Evolutionary conservation across 2,113 vertebrate genomes (phyloP).

Genomic region (Entosphenus tridentatus): DNA sequence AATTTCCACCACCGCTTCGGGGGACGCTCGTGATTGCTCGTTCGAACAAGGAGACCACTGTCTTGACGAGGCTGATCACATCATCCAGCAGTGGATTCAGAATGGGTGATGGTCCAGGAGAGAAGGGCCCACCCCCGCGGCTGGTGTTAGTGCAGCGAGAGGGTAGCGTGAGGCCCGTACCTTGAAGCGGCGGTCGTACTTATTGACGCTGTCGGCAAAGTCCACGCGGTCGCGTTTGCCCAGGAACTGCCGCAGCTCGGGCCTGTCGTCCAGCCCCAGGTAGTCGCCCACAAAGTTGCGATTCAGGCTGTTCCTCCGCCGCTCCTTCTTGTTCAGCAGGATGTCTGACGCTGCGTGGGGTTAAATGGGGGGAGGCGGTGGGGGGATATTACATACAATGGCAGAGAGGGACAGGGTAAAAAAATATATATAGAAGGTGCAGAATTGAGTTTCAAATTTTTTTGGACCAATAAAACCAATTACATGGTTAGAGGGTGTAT

Average conservation of each 20-base stretch:
- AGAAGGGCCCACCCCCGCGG: too few species aligned
- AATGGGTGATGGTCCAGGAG: too few species aligned
- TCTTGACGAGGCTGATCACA: too few species aligned
- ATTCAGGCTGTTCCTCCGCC: slow-evolving; percentile 80
- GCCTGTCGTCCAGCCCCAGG: slow-evolving; percentile 69
- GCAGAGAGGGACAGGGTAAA: neutral
- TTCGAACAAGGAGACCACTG: too few species aligned
- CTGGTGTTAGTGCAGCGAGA: too few species aligned
- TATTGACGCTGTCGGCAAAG: slow-evolving; percentile 64
- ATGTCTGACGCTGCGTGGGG: slow-evolving; percentile 51
- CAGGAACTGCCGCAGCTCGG: slow-evolving; percentile 74
- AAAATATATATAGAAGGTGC: neutral
- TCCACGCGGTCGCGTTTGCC: slow-evolving; percentile 60
- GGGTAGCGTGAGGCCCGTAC: slow-evolving; percentile 18
- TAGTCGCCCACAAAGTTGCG: slow-evolving; percentile 92
- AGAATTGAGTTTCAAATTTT: neutral
- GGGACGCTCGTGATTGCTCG: too few species aligned
- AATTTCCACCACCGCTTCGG: too few species aligned
- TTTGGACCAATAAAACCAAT: neutral
- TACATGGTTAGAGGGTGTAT: neutral
- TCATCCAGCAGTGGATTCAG: too few species aligned
- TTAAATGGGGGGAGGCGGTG: neutral
- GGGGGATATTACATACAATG: neutral
- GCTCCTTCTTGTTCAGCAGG: slow-evolving; percentile 72
- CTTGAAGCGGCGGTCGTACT: slow-evolving; percentile 92